Evolutionary conservation across 2,888 invertebrate genomes (phyloP).

Genomic region (Melangyna quadrimaculata): DNA sequence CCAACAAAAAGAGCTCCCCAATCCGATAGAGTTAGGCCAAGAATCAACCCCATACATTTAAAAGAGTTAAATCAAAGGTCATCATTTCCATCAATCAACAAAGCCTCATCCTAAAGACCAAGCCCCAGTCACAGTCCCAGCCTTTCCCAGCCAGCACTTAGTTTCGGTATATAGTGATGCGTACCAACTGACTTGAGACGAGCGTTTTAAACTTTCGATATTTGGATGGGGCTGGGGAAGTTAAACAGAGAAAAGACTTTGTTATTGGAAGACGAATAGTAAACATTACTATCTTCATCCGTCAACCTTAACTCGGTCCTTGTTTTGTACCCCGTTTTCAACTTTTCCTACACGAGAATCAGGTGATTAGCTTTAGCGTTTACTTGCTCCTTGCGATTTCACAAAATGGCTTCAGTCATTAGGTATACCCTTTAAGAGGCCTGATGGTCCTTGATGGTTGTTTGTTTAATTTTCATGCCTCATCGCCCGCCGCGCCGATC

Average conservation of each 20-base stretch:
- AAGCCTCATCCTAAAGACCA: not conserved
- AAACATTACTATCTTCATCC: constrained; percentile 41
- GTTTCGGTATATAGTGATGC: not conserved
- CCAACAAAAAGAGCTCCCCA: not conserved
- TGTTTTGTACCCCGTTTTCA: not conserved
- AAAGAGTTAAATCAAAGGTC: constrained; percentile 55
- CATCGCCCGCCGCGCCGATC: too few species aligned
- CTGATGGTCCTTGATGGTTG: constrained; percentile 14
- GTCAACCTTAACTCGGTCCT: constrained; percentile 7
- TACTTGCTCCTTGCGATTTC: constrained; percentile 23
- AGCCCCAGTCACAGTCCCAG: not conserved
- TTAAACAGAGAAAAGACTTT: not conserved
- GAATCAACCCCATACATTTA: constrained; percentile 63
- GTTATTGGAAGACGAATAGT: not conserved
- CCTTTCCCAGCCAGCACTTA: not conserved
- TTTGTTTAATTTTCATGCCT: constrained; percentile 57
- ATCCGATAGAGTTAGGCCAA: constrained; percentile 29
- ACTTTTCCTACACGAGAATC: constrained; percentile 1
- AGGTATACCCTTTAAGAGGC: not conserved
- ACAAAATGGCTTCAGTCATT: constrained; percentile 10
- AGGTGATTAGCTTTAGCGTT: constrained; percentile 58
- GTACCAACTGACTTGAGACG: constrained; percentile 52
- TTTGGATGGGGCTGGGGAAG: not conserved
- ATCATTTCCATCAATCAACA: constrained; percentile 69
- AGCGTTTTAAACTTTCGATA: constrained; percentile 56